Percentiles rank a stretch among this genome's conserved stretches.
Evolutionary conservation across 2,113 vertebrate genomes (phyloP).

Genomic region (Chloropsis cyanopogon): DNA sequence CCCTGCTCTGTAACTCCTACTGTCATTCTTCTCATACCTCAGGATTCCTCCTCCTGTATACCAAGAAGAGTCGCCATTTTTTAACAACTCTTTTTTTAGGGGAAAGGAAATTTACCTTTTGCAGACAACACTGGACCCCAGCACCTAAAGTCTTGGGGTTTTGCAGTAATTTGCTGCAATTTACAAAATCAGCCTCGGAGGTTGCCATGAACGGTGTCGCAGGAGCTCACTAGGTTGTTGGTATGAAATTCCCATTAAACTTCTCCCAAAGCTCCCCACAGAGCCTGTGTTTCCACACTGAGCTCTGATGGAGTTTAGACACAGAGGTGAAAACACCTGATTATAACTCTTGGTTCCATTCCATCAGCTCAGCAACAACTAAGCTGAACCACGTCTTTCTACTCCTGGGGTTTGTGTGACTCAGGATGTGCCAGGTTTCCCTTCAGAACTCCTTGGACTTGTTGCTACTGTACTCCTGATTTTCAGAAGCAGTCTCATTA

Average conservation of each 20-base stretch:
- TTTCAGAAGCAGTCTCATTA: not conserved
- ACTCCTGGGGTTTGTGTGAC: not conserved
- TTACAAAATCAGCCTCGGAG: not conserved
- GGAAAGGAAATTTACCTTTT: not conserved
- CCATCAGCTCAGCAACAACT: not conserved
- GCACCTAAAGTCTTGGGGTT: not conserved
- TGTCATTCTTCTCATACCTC: not conserved
- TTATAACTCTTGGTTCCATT: not conserved
- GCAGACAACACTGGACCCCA: rapidly evolving
- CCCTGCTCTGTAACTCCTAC: rapidly evolving
- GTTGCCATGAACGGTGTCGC: rapidly evolving
- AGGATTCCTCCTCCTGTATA: not conserved
- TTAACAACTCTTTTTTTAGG: not conserved
- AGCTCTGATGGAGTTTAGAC: not conserved
- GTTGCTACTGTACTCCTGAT: not conserved
- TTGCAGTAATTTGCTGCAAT: not conserved
- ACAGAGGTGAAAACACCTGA: not conserved
- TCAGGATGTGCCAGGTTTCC: not conserved
- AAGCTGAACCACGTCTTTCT: not conserved
- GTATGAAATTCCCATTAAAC: not conserved
- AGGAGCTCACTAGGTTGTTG: not conserved
- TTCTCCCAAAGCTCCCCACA: not conserved
- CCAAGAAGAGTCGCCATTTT: not conserved
- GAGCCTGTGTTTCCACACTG: not conserved
- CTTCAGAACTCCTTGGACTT: not conserved